These are phyloP conservation scores for Apistogramma diplotaenia DNA, from an alignment of 2,113 vertebrate species.

Conservation along the genomic window DNA sequence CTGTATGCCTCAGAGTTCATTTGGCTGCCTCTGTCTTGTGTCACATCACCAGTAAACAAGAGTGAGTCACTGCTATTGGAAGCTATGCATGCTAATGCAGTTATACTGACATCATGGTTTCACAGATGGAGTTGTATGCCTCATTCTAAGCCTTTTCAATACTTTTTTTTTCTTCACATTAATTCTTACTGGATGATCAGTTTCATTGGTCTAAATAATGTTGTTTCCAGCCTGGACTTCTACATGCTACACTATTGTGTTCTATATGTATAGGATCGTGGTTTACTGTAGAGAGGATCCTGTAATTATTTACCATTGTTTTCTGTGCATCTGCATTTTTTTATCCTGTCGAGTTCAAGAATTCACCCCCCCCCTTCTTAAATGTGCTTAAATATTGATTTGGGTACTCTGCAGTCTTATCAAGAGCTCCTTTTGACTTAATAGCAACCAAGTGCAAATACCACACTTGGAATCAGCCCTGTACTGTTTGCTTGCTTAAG, in stretches of 20 bases:
- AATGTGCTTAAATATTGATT: too few species aligned
- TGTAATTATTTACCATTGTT: background rate
- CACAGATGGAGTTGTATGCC: background rate
- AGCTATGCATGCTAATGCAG: background rate
- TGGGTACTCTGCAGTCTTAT: too few species aligned
- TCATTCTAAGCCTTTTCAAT: background rate
- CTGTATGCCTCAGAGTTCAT: background rate
- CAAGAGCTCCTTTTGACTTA: too few species aligned
- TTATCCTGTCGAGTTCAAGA: too few species aligned
- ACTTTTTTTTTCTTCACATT: background rate
- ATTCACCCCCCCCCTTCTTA: too few species aligned
- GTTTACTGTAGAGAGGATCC: background rate
- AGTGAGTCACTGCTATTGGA: background rate
- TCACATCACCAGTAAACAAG: background rate
- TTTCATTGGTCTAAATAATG: background rate
- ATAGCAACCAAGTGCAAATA: background rate
- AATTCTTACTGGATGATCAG: background rate
- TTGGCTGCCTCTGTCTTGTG: background rate
- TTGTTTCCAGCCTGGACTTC: background rate
- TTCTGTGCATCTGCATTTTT: background rate
- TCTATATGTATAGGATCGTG: background rate
- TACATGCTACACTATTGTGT: background rate
- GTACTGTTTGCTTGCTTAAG: too few species aligned
- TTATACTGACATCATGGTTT: background rate
- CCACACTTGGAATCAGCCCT: background rate